These are phyloP conservation scores for Caenorhabditis plicata DNA, from an alignment of 2,888 invertebrate species.

Conservation along the genomic window DNA sequence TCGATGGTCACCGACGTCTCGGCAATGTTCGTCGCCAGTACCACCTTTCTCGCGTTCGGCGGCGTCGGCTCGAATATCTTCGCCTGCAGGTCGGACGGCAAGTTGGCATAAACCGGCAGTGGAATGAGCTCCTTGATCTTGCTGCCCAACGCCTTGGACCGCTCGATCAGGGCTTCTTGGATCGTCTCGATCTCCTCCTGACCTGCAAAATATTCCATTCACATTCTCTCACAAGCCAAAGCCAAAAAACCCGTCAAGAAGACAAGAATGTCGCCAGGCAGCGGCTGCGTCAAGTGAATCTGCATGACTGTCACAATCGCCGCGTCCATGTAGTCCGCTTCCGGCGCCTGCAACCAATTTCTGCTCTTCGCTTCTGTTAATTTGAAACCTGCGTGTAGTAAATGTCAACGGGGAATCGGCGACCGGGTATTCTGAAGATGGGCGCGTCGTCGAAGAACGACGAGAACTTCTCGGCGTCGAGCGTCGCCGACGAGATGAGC, in stretches of 20 bases:
- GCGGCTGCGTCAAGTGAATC: slow-evolving; percentile 94
- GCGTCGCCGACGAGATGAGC: slow-evolving; percentile 93
- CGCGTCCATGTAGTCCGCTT: slow-evolving; percentile 91
- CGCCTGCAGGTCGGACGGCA: slow-evolving; percentile 97
- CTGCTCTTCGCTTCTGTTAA: too few species aligned
- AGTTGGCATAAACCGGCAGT: slow-evolving; percentile 93
- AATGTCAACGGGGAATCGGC: slow-evolving; percentile 88
- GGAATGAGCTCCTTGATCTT: slow-evolving; percentile 89
- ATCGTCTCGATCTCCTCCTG: slow-evolving; percentile 65
- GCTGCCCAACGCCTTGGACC: slow-evolving; percentile 85
- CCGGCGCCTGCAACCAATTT: too few species aligned
- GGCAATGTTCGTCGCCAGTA: slow-evolving; percentile 96
- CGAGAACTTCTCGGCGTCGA: slow-evolving; percentile 92
- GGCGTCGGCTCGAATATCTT: slow-evolving; percentile 98
- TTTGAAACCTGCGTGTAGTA: slow-evolving; percentile 99
- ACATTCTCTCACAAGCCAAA: too few species aligned
- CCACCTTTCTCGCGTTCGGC: slow-evolving; percentile 90
- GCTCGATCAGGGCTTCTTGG: slow-evolving; percentile 73
- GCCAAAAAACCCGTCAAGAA: slow-evolving; percentile 91
- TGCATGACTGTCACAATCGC: slow-evolving; percentile 77
- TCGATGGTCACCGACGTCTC: slow-evolving; percentile 98
- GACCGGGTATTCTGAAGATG: slow-evolving; percentile 94
- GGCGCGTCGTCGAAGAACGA: slow-evolving; percentile 96
- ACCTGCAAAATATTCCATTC: too few species aligned
- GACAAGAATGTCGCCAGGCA: slow-evolving; percentile 87